Base-by-base conservation (phyloP, 2,888 invertebrate genomes). In the Drosophila fulvimacula region DNA sequence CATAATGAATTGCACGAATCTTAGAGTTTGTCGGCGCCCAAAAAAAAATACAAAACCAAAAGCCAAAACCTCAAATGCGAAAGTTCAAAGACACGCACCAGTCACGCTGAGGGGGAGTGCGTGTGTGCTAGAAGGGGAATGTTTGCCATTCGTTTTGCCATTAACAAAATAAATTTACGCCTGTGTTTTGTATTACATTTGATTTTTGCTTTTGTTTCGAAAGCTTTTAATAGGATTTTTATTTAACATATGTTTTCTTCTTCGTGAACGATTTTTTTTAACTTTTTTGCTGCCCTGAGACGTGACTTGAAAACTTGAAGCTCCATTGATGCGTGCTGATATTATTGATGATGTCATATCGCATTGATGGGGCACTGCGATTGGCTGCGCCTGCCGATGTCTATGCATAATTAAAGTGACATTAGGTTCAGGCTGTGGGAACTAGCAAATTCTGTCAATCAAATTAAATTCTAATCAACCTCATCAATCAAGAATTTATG, bases 211-310 rank as follows among this genome's bases (percentile, higher is more conserved):
- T 38, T 59, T 69, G 53, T 56, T 52, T 58, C 49, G 64, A 74
- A 83, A 88, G 86, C 79, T 76, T 58, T 88, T 88, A 85, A 85
- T 88, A 81, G 83, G 88, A 85, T 88, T 84, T 82, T 71, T 71
- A 80, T 79, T 84, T 82, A 79, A 84, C 85, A 87, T 82, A 76
- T 80, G 82, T 80, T 73, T 69, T 38, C 53, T 46, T 48, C 49
- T 34, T 30, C 49, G 34, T 27, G 27, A 27, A 27, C 27, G 27
- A 6, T 27, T 27, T 27, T 27, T 27, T 34, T 42, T 39, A 19
- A 34, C 11, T 57, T 48, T 48, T 41, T 19, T 44, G 41, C 24
- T 69, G 36, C 19, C 44, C 21, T 17, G 42, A 60, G 44, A 76
- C 79, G 81, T 81, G 79, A 39, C 66, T 56, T 30, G 57, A 53